These are phyloP conservation scores for Cyrtorhinus lividipennis DNA, from an alignment of 1,140 invertebrate species.

Conservation along the genomic window DNA sequence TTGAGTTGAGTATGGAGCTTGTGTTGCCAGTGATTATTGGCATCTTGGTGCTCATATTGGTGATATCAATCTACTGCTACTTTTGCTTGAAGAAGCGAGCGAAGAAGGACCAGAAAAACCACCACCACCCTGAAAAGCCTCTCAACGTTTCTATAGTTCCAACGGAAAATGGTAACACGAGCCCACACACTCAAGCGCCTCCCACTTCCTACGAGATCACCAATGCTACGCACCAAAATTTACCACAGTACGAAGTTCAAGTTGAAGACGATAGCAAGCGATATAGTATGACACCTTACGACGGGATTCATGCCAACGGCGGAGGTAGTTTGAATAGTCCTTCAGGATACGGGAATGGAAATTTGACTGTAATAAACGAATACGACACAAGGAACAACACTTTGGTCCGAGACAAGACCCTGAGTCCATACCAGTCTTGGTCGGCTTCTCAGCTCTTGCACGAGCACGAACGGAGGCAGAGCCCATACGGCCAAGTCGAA, in stretches of 20 bases:
- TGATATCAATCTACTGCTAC: constrained; percentile 33
- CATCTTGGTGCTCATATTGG: constrained; percentile 29
- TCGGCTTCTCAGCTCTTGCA: constrained; percentile 41
- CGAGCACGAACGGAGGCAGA: constrained; percentile 41
- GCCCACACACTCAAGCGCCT: constrained; percentile 19
- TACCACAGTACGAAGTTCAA: constrained; percentile 27
- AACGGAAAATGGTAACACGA: constrained; percentile 23
- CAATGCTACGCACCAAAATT: constrained; percentile 12
- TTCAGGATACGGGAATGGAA: constrained; percentile 19
- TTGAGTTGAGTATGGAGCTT: constrained; percentile 28
- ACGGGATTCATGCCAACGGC: constrained; percentile 18
- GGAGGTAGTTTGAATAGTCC: constrained; percentile 10
- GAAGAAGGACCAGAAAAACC: constrained; percentile 23
- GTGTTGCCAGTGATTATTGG: constrained; percentile 32
- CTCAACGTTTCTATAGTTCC: constrained; percentile 27
- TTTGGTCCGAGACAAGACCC: constrained; percentile 31
- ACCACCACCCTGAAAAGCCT: constrained; percentile 25
- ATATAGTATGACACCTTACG: constrained; percentile 33
- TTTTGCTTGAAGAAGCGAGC: constrained; percentile 31
- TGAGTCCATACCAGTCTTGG: constrained; percentile 41
- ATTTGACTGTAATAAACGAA: constrained; percentile 25
- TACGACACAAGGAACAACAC: constrained; percentile 26
- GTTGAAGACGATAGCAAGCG: constrained; percentile 32
- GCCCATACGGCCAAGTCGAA: constrained; percentile 30
- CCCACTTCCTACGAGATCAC: not conserved